Percentiles rank a stretch among this genome's conserved stretches.
Evolutionary conservation across 2,888 invertebrate species (phyloP).

Genomic region (Malthinus seriepunctatus): DNA sequence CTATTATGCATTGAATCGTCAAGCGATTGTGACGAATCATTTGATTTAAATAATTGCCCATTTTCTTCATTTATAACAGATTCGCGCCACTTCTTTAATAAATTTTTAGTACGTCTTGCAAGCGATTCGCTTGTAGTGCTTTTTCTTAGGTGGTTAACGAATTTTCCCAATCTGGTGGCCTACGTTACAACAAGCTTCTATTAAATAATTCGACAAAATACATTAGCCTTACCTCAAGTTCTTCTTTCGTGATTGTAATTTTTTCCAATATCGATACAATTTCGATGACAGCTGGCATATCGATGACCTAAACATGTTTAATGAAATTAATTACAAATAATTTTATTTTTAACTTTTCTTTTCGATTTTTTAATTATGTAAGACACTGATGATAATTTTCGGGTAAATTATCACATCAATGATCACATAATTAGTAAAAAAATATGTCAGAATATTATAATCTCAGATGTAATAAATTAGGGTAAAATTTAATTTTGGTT

Average conservation of each 20-base stretch:
- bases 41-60: constrained; percentile 44
- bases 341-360: background rate
- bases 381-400: too few relatives aligned
- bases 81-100: constrained; percentile 91
- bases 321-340: background rate
- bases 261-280: constrained; percentile 92
- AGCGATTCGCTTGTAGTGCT: constrained; percentile 83
- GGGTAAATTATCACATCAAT: background rate
- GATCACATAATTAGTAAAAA: background rate
- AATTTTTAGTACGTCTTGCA: constrained; percentile 87
- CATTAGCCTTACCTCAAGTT: constrained; percentile 73
- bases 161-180: constrained; percentile 93
- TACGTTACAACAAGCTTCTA: constrained; percentile 47
- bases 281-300: constrained; percentile 91
- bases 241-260: constrained; percentile 87
- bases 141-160: constrained; percentile 88
- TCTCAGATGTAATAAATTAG: too few relatives aligned
- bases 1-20: constrained; percentile 27
- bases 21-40: constrained; percentile 19
- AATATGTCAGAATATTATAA: background rate
- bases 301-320: constrained; percentile 77
- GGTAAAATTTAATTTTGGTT: too few relatives aligned
- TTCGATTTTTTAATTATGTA: background rate
- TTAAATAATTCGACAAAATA: background rate
- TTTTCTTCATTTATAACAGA: constrained; percentile 69